Evolutionary conservation across 2,888 invertebrate genomes (phyloP).

Genomic region (Ennomos fuscantarius): DNA sequence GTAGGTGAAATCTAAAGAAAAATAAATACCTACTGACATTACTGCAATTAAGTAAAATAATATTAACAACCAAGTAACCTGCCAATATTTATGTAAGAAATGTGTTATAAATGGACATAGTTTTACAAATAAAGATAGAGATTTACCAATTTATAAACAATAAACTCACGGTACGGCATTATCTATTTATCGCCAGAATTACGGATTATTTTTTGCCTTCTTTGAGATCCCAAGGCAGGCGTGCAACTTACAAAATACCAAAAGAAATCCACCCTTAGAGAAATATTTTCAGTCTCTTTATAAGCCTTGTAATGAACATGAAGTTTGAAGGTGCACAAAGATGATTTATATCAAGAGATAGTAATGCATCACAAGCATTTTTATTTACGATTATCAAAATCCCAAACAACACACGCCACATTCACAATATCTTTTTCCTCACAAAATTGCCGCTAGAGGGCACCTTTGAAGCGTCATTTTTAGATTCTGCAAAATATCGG

Average conservation of each 20-base stretch:
- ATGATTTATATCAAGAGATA: slow-evolving; percentile 63
- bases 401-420: slow-evolving; percentile 86
- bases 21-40: background rate
- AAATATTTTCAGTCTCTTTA: slow-evolving; percentile 52
- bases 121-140: slow-evolving; percentile 31
- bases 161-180: slow-evolving; percentile 81
- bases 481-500: background rate
- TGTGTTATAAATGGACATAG: slow-evolving; percentile 5
- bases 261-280: slow-evolving; percentile 61
- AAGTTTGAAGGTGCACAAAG: slow-evolving; percentile 60
- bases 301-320: slow-evolving; percentile 50
- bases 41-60: slow-evolving; percentile 22
- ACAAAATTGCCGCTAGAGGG: slow-evolving; percentile 73
- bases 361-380: slow-evolving; percentile 70
- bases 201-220: slow-evolving; percentile 81
- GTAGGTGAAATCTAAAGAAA: slow-evolving; percentile 22
- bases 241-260: slow-evolving; percentile 82
- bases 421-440: slow-evolving; percentile 78
- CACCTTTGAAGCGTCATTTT: slow-evolving; percentile 42
- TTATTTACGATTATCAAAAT: slow-evolving; percentile 82
- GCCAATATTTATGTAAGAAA: slow-evolving; percentile 42
- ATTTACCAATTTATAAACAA: slow-evolving; percentile 49
- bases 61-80: slow-evolving; percentile 53
- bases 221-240: slow-evolving; percentile 81
- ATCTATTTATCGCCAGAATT: slow-evolving; percentile 79